These are phyloP conservation scores for Chamaetylas fuelleborni DNA, from an alignment of 2,113 vertebrate genomes.

Conservation along the genomic window DNA sequence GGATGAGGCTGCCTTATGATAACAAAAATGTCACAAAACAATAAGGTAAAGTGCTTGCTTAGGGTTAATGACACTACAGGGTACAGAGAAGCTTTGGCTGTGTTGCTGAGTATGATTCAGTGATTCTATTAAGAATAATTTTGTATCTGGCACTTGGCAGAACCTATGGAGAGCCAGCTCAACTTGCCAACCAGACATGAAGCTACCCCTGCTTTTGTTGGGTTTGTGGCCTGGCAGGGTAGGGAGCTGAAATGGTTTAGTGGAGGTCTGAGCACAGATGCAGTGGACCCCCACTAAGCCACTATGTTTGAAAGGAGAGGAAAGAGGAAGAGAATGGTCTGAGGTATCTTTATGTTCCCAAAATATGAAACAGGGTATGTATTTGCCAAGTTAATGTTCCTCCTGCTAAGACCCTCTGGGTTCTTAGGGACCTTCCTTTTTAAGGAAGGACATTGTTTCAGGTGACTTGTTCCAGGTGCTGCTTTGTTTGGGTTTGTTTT, in stretches of 20 bases:
- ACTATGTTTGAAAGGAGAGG: not conserved
- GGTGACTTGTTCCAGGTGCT: not conserved
- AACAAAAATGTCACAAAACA: not conserved
- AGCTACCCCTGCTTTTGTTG: not conserved
- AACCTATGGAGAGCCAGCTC: not conserved
- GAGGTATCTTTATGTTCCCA: not conserved
- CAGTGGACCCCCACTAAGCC: not conserved
- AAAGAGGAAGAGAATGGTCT: not conserved
- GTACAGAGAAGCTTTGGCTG: not conserved
- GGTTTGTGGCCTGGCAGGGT: fast-evolving
- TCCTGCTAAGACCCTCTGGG: not conserved
- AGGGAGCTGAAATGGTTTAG: not conserved
- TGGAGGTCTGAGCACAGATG: not conserved
- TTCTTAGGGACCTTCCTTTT: not conserved
- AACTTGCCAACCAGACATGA: not conserved
- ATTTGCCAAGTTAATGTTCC: not conserved
- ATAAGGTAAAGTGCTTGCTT: not conserved
- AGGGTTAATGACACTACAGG: not conserved
- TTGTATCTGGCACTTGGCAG: not conserved
- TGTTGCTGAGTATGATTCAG: not conserved
- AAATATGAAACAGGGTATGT: not conserved
- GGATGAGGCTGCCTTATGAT: not conserved
- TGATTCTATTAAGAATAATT: not conserved
- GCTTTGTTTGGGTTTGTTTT: not conserved
- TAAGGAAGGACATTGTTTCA: not conserved